Conservation (phyloP, 53 echinoderm and acorn worm species). For the Paelopatides confundens region DNA sequence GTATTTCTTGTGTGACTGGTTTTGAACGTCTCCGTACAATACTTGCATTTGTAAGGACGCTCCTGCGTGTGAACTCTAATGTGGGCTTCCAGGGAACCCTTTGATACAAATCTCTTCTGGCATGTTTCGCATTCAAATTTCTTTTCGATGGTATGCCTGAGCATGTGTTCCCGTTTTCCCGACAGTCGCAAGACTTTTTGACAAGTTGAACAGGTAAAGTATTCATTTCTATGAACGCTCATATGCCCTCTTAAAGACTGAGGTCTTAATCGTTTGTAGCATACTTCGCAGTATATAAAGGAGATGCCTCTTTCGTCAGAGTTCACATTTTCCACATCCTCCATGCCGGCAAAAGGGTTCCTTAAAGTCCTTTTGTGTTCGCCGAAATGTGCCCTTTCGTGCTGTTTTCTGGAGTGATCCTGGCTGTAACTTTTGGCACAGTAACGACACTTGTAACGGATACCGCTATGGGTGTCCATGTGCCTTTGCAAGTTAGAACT, state of each 20-base stretch:
- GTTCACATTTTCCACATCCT: neutral
- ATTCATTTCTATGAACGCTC: slow-evolving; percentile 16
- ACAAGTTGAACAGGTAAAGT: slow-evolving; percentile 18
- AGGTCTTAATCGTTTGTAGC: slow-evolving; percentile 3
- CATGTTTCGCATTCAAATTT: neutral
- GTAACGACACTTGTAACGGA: slow-evolving; percentile 39
- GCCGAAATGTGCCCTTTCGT: slow-evolving; percentile 26
- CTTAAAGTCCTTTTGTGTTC: slow-evolving; percentile 1
- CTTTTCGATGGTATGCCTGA: slow-evolving; percentile 15
- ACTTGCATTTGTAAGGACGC: slow-evolving; percentile 31
- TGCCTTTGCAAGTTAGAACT: slow-evolving; percentile 24
- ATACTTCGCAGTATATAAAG: slow-evolving; percentile 27
- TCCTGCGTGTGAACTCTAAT: slow-evolving; percentile 32
- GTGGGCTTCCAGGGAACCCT: slow-evolving; percentile 15
- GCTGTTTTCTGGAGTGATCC: slow-evolving; percentile 31
- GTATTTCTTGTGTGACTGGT: slow-evolving; percentile 18
- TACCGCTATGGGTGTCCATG: slow-evolving; percentile 6
- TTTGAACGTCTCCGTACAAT: neutral
- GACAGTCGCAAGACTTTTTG: slow-evolving; percentile 3
- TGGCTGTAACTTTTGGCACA: slow-evolving; percentile 41
- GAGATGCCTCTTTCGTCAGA: neutral
- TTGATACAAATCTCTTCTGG: neutral
- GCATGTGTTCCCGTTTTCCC: slow-evolving; percentile 10
- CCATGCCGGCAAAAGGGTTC: slow-evolving; percentile 11
- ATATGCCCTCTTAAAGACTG: slow-evolving; percentile 17